A percentile compares a stretch with the other conserved stretches of the same genome.
These are phyloP conservation scores for Aphrophora alni DNA, from an alignment of 2,888 invertebrate genomes.

Conservation along the genomic window DNA sequence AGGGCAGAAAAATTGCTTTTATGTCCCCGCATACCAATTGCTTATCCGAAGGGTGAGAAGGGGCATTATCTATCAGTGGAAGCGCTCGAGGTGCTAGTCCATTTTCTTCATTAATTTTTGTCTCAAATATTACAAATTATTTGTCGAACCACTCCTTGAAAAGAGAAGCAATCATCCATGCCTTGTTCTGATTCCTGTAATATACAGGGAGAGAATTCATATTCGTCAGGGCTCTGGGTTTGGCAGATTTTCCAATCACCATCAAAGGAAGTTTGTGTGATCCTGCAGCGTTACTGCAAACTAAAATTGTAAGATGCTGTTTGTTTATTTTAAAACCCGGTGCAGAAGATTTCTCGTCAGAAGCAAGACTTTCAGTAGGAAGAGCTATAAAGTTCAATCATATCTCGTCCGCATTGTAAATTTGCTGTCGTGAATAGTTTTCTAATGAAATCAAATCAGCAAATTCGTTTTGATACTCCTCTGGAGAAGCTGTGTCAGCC, in stretches of 20 bases:
- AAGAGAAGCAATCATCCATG: too few relatives aligned
- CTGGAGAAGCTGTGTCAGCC: too few relatives aligned
- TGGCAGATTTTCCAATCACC: too few relatives aligned
- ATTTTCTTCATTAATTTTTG: constrained; percentile 30
- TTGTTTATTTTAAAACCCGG: constrained; percentile 50
- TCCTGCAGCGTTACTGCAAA: constrained; percentile 50
- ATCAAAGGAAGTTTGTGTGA: too few relatives aligned
- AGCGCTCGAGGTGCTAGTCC: constrained; percentile 43
- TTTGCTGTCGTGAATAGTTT: constrained; percentile 39
- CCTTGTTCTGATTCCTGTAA: too few relatives aligned
- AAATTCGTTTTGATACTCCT: too few relatives aligned
- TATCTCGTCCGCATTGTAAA: too few relatives aligned
- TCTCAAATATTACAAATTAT: constrained; percentile 47
- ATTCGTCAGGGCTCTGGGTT: constrained; percentile 49
- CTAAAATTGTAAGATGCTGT: constrained; percentile 48
- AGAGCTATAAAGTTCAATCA: constrained; percentile 50
- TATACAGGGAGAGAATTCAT: too few relatives aligned
- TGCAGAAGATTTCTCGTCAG: constrained; percentile 45
- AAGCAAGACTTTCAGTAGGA: constrained; percentile 48
- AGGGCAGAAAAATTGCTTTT: too few relatives aligned
- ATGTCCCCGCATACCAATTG: constrained; percentile 9
- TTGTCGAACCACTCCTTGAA: too few relatives aligned
- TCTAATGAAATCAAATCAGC: too few relatives aligned
- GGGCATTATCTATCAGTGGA: constrained; percentile 48
- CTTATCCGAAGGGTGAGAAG: constrained; percentile 40